Evolutionary conservation across 2,113 vertebrate genomes (phyloP).

Genomic region (Podilymbus podiceps): DNA sequence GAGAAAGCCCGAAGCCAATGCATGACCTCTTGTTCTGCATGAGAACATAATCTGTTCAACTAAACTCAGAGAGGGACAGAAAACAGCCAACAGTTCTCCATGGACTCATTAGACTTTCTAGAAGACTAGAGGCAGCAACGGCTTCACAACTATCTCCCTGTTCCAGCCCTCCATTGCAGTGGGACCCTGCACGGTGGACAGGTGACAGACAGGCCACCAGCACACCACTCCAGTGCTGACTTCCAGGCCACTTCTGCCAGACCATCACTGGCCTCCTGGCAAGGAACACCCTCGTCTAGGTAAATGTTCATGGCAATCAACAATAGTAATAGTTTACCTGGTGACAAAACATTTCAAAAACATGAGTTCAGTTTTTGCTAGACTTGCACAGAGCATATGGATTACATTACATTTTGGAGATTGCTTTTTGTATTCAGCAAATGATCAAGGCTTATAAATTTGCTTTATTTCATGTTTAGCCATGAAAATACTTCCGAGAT

Average conservation of each 20-base stretch:
- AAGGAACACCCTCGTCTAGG: background rate
- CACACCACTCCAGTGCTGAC: background rate
- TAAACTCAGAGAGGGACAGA: background rate
- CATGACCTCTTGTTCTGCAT: background rate
- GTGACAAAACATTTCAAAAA: background rate
- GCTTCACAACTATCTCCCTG: background rate
- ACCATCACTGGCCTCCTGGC: background rate
- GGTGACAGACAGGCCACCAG: background rate
- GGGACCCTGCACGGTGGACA: accelerated
- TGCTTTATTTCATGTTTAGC: background rate
- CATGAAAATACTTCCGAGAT: background rate
- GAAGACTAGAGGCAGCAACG: background rate
- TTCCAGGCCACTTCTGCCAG: background rate
- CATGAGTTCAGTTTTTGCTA: accelerated
- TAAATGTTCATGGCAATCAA: background rate
- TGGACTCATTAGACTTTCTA: background rate
- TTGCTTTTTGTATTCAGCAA: background rate
- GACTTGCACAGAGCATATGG: background rate
- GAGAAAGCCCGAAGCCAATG: background rate
- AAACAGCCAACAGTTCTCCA: background rate
- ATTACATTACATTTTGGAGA: background rate
- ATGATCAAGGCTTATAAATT: background rate
- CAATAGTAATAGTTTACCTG: background rate
- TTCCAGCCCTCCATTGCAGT: accelerated
- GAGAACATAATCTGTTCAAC: background rate